These are phyloP conservation scores for Drosophila bipectinata DNA, from an alignment of 1,140 invertebrate genomes.

Conservation along the genomic window DNA sequence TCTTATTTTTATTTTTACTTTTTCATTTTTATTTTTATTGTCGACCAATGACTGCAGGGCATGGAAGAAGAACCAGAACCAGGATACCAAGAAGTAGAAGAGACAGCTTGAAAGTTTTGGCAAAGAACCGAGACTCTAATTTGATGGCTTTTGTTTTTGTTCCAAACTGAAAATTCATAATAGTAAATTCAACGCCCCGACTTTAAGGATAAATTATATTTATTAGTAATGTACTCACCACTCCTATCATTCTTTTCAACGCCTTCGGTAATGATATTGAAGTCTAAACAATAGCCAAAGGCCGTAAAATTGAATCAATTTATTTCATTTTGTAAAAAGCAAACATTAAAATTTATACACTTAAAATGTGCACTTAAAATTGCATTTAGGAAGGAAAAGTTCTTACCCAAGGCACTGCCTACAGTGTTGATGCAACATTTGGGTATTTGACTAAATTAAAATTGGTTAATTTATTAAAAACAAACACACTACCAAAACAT, in stretches of 20 bases:
- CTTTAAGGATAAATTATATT: background rate
- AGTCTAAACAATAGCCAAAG: conserved; percentile 22
- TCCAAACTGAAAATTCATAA: background rate
- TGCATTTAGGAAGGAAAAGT: background rate
- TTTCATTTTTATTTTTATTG: conserved; percentile 14
- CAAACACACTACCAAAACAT: background rate
- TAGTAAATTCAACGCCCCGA: background rate
- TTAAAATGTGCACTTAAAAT: background rate
- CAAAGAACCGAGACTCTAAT: conserved; percentile 42
- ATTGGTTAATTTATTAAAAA: conserved; percentile 31
- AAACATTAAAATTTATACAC: background rate
- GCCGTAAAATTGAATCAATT: conserved; percentile 30
- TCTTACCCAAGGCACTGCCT: conserved; percentile 1
- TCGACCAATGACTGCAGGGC: conserved; percentile 14
- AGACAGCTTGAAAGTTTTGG: conserved; percentile 33
- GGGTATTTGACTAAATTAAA: conserved; percentile 26
- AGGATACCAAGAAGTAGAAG: background rate
- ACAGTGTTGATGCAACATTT: conserved; percentile 14
- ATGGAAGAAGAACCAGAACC: background rate
- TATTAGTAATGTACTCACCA: background rate
- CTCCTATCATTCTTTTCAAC: background rate
- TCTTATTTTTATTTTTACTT: conserved; percentile 6
- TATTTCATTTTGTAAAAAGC: conserved; percentile 15
- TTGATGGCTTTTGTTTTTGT: conserved; percentile 35
- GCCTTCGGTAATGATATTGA: conserved; percentile 17